Evolutionary conservation across 2,113 vertebrate genomes (phyloP), one percentile per base, ranked within the genome.

Genomic region (Hippocampus barbouri): DNA sequence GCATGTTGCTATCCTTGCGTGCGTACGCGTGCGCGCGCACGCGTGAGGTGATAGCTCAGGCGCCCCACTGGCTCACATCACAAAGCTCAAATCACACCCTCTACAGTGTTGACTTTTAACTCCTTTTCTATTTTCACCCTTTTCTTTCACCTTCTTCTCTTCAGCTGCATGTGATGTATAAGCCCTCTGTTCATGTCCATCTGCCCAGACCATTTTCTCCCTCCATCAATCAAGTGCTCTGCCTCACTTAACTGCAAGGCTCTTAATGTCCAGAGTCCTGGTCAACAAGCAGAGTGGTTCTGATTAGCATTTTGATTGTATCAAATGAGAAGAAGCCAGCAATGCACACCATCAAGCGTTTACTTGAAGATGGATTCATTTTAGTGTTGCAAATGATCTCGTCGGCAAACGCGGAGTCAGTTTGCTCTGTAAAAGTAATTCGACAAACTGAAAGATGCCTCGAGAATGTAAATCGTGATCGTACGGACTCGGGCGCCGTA

Each of bases 251-350:
- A 30, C 70, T 69, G 65, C 77, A 61, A 49, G 25, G 69, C 70
- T 18, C 21, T 27, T 11, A 61, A n/a, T 16, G 66, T 76, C 71
- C 62, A 74, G 75, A 66, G 21, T 56, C 53, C 53, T 8, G 20
- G 0, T 80, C 75, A 71, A 21, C 38, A 60, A 57, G 71, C n/a
- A 66, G 62, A 41, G 61, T 1, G 14, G 12, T 18, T 81, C 81
- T 69, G 72, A 85, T 89, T 82, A 83, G 77, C 85, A 85, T 89
- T 87, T 88, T 85, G 64, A 87, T 79, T 76, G 75, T 70, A 54
- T 79, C 45, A 45, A 11, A 43, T 69, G 61, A 38, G 16, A 85
- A 53, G 57, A 64, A 71, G 71, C 75, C 72, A 72, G 73, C n/a
- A 38, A 21, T 0, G 45, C 79, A 81, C 77, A 78, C 66, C 70